Evolutionary conservation across 2,113 vertebrate genomes (phyloP), one percentile per base, ranked within the genome.

Genomic region (Nycticryphes semicollaris): DNA sequence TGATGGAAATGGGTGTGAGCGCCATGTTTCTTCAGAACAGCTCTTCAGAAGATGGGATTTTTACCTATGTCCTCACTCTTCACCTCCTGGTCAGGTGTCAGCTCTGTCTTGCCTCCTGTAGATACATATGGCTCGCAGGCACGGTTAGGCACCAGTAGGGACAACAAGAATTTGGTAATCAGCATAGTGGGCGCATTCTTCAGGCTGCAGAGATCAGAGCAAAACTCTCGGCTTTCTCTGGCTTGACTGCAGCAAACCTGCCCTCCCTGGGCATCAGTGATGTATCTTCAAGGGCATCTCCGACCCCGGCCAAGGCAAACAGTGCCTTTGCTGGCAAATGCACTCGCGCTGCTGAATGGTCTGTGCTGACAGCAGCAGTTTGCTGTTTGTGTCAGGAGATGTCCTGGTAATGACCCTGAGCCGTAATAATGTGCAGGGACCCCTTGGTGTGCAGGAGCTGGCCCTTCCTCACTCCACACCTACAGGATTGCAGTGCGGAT

Each of bases 151-250:
- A 59, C 35, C 35, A 2, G 2, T 21, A 19, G 41, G 0, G 2
- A 39, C 15, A 33, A 33, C 43, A 18, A 10, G 41, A 23, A 21
- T 33, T 47, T 33, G 12, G 41, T 5, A 5, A 51, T 7, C 15
- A 6, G 37, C 8, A 2, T 1, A 15, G n/a, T 1, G 1, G 28
- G n/a, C 17, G 1, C 1, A 24, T 66, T 39, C 43, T 35, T 31
- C 31, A 17, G 63, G 56, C 76, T 53, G 63, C 50, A 64, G 51
- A 17, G 12, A 27, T 14, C 0, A 0, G 33, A 67, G 62, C 22
- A 39, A 39, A 79, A 33, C 24, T 8, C 43, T 23, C 2, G 1
- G 19, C 25, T 78, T 48, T 39, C 47, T 50, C 41, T 7, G 43
- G 7, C 20, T 12, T 21, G 15, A 21, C 51, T 67, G 77, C 41